phyloP scores from a whole-genome alignment of 1,140 invertebrate genomes.

The Plodia interpunctella region DNA sequence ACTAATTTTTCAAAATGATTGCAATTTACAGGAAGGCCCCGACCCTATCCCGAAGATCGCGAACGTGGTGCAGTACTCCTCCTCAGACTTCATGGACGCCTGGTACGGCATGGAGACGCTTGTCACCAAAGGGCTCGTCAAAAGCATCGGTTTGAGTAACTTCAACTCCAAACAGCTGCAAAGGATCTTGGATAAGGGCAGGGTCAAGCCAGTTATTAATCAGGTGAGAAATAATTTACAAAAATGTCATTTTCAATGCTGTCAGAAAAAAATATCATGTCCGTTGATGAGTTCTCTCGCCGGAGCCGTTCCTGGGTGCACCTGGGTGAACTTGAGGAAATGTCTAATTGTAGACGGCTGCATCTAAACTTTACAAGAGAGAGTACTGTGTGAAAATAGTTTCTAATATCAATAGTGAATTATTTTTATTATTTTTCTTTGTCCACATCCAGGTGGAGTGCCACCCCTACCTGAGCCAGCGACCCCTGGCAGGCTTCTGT shows the following conservation, averaged over 20 bases:
- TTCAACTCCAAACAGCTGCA: constrained; percentile 87
- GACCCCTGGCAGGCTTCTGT: constrained; percentile 85
- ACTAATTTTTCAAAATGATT: neutral
- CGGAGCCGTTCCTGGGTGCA: too few species aligned
- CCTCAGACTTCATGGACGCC: constrained; percentile 75
- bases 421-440: too few species aligned
- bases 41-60: constrained; percentile 54
- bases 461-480: constrained; percentile 91
- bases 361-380: too few species aligned
- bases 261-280: too few species aligned
- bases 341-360: too few species aligned
- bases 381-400: too few species aligned
- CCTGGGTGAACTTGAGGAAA: too few species aligned
- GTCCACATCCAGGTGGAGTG: constrained; percentile 82
- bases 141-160: constrained; percentile 87
- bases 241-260: too few species aligned
- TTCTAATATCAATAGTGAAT: too few species aligned
- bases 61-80: constrained; percentile 55
- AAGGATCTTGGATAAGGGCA: constrained; percentile 79
- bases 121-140: constrained; percentile 74
- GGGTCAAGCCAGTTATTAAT: constrained; percentile 86
- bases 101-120: constrained; percentile 79
- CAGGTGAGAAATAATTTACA: too few species aligned
- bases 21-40: constrained; percentile 44
- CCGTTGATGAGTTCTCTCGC: too few species aligned